Percentiles rank a stretch among this genome's conserved stretches.
Conservation (phyloP, 2,888 invertebrate genomes). For the Gisinianus flammeolus region DNA sequence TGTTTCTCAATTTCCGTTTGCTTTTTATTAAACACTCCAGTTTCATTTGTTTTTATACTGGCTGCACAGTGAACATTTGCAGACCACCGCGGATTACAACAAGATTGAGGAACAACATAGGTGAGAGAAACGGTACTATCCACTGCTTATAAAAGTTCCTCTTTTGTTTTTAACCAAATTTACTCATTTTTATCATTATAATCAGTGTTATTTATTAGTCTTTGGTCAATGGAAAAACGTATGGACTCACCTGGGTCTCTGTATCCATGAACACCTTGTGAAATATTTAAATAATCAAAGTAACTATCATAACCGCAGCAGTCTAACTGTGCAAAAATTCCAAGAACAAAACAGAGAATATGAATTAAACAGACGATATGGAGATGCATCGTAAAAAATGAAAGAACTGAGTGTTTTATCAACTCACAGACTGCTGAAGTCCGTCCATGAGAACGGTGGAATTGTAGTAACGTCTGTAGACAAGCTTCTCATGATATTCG, state of each 20-base stretch:
- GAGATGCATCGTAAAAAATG: no score
- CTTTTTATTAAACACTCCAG: background rate
- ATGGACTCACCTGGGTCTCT: background rate
- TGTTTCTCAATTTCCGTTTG: background rate
- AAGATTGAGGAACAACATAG: constrained; percentile 7
- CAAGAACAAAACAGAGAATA: background rate
- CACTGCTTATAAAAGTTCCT: background rate
- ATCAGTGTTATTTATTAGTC: background rate
- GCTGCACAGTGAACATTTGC: constrained; percentile 5
- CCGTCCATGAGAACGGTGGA: background rate
- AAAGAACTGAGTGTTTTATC: no score
- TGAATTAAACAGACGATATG: no score
- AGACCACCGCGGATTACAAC: background rate
- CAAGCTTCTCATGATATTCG: background rate
- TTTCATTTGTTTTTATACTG: background rate
- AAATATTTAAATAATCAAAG: constrained; percentile 9
- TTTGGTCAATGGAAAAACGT: background rate
- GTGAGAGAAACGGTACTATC: background rate
- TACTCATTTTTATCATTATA: background rate
- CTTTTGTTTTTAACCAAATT: background rate
- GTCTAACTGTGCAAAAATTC: background rate
- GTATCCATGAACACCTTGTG: background rate
- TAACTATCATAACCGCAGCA: constrained; percentile 29
- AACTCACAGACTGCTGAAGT: constrained; percentile 15
- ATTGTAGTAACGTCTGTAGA: constrained; percentile 8